Percentiles rank a stretch among this genome's conserved stretches.
Conservation (phyloP, 2,888 invertebrate species). For the Agrotis segetum region DNA sequence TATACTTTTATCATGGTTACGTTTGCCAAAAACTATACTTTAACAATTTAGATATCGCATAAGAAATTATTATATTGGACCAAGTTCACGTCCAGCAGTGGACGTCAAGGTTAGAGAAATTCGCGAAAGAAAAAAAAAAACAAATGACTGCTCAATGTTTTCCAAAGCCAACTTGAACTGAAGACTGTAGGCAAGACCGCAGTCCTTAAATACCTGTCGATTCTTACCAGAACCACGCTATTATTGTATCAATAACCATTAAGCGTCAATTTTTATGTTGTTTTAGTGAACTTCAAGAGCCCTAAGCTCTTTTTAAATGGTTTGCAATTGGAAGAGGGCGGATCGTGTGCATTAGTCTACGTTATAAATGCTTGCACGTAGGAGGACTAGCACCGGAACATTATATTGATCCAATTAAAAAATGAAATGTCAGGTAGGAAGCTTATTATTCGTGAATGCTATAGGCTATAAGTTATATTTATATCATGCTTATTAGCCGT, state of each 20-base stretch:
- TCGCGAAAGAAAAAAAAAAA: neutral
- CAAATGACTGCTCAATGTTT: neutral
- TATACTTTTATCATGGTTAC: neutral
- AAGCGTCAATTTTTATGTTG: too few relatives aligned
- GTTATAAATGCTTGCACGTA: too few relatives aligned
- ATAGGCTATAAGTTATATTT: too few relatives aligned
- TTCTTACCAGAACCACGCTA: constrained; percentile 7
- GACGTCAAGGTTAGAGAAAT: neutral
- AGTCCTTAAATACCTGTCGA: neutral
- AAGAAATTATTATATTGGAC: neutral
- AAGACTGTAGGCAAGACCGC: neutral
- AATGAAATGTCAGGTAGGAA: too few relatives aligned
- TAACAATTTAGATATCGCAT: neutral
- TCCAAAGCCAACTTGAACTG: neutral
- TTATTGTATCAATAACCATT: neutral
- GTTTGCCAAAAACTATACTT: neutral
- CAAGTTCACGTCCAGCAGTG: neutral
- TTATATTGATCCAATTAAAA: too few relatives aligned
- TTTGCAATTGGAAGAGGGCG: too few relatives aligned
- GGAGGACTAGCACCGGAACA: too few relatives aligned
- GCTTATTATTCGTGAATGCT: too few relatives aligned
- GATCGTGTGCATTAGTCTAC: constrained; percentile 9
- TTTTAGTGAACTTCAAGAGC: neutral
- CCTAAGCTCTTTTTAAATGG: constrained; percentile 11
- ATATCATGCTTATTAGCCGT: too few relatives aligned